Conservation (phyloP, 2,888 invertebrate genomes). For the Drosophila subsilvestris region DNA sequence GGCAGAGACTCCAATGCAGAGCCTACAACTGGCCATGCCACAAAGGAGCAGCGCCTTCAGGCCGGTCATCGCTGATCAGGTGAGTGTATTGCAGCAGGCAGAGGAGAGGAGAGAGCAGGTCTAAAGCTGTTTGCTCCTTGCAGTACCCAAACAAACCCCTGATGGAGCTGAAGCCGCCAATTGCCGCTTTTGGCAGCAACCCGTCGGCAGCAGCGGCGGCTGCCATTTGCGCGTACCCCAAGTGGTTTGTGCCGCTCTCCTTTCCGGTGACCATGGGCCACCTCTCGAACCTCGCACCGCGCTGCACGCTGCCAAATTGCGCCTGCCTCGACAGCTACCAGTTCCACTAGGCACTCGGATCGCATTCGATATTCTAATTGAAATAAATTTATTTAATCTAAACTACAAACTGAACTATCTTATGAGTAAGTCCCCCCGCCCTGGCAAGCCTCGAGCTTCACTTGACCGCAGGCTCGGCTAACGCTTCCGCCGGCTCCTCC, state of each 20-base stretch:
- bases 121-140: background rate
- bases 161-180: constrained; percentile 31
- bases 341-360: constrained; percentile 64
- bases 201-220: constrained; percentile 39
- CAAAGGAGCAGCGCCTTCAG: constrained; percentile 75
- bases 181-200: constrained; percentile 31
- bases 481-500: constrained; percentile 23
- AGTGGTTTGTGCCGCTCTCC: constrained; percentile 83
- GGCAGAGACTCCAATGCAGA: constrained; percentile 10
- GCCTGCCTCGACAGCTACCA: constrained; percentile 81
- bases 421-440: constrained; percentile 23
- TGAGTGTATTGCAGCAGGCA: constrained; percentile 14
- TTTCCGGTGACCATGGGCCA: constrained; percentile 84
- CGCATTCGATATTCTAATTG: constrained; percentile 1
- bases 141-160: constrained; percentile 51
- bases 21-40: constrained; percentile 42
- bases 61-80: constrained; percentile 76
- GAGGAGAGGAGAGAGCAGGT: too few relatives aligned
- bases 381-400: constrained; percentile 55
- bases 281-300: constrained; percentile 84
- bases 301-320: constrained; percentile 84
- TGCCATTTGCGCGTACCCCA: constrained; percentile 82
- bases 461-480: constrained; percentile 15
- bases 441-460: constrained; percentile 26
- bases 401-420: constrained; percentile 39